Evolutionary conservation across 2,888 invertebrate species (phyloP).

Genomic region (Eilema griseolum): DNA sequence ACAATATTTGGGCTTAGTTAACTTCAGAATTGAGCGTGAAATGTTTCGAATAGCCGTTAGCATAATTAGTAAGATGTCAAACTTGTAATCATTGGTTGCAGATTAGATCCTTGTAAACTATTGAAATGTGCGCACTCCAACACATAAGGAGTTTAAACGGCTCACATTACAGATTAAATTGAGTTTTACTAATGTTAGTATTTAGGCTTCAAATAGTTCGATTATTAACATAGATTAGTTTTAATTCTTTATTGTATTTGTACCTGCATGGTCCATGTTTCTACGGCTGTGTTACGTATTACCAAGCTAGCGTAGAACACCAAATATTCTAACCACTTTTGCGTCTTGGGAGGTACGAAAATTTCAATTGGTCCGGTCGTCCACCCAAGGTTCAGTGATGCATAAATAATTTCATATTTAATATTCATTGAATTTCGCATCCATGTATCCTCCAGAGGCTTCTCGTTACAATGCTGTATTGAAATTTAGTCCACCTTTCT

Average conservation of each 20-base stretch:
- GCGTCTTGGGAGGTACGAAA: not conserved
- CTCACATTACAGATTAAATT: not conserved
- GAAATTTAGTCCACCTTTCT: constrained; percentile 3
- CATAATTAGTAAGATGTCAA: not conserved
- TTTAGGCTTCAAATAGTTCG: not conserved
- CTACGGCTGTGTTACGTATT: constrained; percentile 2
- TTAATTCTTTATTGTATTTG: not conserved
- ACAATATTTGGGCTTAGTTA: not conserved
- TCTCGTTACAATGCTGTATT: not conserved
- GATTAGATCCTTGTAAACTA: not conserved
- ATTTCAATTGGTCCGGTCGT: not conserved
- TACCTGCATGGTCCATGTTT: not conserved
- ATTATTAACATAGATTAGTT: not conserved
- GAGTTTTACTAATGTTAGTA: not conserved
- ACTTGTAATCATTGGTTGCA: not conserved
- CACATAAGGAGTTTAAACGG: not conserved
- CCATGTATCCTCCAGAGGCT: not conserved
- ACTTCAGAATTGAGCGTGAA: not conserved
- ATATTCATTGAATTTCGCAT: constrained; percentile 3
- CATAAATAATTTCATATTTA: not conserved
- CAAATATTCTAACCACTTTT: constrained; percentile 7
- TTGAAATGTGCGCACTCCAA: not conserved
- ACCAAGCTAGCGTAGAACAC: not conserved
- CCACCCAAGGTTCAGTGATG: not conserved
- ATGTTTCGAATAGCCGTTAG: not conserved